Conservation (phyloP, 2,797 vertebrate species). For the Tokudaia muenninki region DNA sequence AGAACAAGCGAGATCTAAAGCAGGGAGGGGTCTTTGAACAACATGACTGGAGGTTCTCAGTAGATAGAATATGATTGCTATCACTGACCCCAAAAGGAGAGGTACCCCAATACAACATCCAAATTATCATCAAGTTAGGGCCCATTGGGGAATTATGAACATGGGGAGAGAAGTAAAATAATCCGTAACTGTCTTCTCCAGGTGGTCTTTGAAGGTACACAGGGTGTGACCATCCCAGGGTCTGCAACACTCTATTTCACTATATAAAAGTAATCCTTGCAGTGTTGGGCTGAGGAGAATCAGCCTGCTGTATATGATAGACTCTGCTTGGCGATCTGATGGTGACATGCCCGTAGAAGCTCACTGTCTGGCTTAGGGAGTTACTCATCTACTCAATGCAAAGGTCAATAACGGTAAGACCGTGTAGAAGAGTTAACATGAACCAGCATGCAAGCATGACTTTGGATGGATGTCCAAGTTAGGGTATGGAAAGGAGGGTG, state of each 20-base stretch:
- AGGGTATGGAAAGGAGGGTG: not conserved
- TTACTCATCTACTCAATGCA: too few relatives aligned
- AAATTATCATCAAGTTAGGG: not conserved
- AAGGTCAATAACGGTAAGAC: not conserved
- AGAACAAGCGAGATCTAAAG: not conserved
- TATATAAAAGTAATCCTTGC: not conserved
- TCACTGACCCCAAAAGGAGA: not conserved
- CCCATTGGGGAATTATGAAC: not conserved
- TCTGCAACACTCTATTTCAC: not conserved
- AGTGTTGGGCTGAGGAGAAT: not conserved
- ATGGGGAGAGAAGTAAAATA: not conserved
- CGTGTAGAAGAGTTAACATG: not conserved
- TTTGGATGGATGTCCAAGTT: accelerated
- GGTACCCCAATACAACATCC: too few relatives aligned
- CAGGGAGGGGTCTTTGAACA: not conserved
- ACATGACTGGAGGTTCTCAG: accelerated
- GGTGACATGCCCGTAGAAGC: accelerated
- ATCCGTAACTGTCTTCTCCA: not conserved
- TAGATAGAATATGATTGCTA: not conserved
- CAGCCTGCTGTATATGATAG: not conserved
- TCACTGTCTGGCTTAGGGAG: not conserved
- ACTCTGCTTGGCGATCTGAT: not conserved
- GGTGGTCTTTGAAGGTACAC: not conserved
- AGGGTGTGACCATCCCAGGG: not conserved
- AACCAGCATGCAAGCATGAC: accelerated